Percentiles rank a stretch among this genome's conserved stretches.
These are phyloP conservation scores for Amia ocellicauda DNA, from an alignment of 2,113 vertebrate species.

Conservation along the genomic window DNA sequence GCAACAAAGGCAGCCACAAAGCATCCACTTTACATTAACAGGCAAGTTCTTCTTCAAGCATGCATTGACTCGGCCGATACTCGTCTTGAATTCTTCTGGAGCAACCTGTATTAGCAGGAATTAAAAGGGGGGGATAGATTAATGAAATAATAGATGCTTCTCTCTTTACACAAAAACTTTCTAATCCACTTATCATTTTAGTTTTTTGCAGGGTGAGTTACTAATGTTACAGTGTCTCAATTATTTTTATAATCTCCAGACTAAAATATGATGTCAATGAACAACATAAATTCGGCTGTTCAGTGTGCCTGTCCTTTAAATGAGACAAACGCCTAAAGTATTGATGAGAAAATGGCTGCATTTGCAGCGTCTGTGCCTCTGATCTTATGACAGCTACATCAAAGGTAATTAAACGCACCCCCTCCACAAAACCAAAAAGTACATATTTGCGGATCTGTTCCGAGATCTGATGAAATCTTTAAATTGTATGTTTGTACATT, in stretches of 20 bases:
- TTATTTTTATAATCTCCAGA: not conserved
- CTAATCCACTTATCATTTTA: too few relatives aligned
- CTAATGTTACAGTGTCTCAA: not conserved
- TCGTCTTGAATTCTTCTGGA: conserved; percentile 98
- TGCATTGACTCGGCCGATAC: conserved; percentile 85
- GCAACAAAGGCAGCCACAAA: conserved; percentile 96
- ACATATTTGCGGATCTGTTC: conserved; percentile 57
- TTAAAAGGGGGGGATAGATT: not conserved
- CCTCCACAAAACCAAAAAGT: conserved; percentile 41
- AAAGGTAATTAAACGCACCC: conserved; percentile 34
- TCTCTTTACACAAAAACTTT: too few relatives aligned
- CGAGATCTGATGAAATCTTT: conserved; percentile 61
- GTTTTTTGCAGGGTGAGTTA: too few relatives aligned
- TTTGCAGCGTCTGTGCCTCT: not conserved
- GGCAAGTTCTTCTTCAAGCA: conserved; percentile 95
- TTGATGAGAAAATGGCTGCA: too few relatives aligned
- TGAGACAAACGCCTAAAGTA: too few relatives aligned
- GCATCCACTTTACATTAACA: conserved; percentile 94
- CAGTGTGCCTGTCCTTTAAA: conserved; percentile 26
- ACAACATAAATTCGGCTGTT: too few relatives aligned
- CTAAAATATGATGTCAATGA: too few relatives aligned
- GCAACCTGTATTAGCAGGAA: conserved; percentile 72
- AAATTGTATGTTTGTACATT: conserved; percentile 49
- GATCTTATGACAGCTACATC: conserved; percentile 34
- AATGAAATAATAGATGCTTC: not conserved